phyloP scores from a whole-genome alignment of 2,113 vertebrate species.

The Semicossyphus pulcher region DNA sequence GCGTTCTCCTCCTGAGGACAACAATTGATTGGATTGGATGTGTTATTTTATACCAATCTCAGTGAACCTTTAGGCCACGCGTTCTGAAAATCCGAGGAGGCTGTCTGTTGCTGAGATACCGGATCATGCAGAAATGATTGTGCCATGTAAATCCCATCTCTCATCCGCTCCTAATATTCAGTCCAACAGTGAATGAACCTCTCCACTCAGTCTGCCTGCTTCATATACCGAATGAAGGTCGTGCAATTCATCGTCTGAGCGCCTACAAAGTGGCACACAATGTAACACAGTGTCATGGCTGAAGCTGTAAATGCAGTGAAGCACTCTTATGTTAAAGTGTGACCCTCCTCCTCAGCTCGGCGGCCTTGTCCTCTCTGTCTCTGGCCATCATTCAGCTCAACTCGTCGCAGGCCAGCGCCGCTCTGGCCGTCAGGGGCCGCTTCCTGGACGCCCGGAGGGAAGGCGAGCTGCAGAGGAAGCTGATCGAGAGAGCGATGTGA shows the following conservation, averaged over 20 bases:
- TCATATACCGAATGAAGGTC: constrained; percentile 41
- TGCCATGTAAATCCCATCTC: constrained; percentile 18
- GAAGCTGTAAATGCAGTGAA: constrained; percentile 31
- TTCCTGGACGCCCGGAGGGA: constrained; percentile 74
- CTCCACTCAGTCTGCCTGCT: constrained; percentile 29
- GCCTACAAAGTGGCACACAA: neutral
- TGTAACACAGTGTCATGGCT: neutral
- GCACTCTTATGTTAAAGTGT: constrained; percentile 18
- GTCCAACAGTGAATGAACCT: constrained; percentile 43
- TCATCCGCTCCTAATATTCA: constrained; percentile 37
- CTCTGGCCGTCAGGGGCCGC: constrained; percentile 80
- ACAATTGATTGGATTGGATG: constrained; percentile 35
- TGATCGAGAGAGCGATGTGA: constrained; percentile 80
- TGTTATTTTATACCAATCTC: constrained; percentile 43
- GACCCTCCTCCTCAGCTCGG: constrained; percentile 57
- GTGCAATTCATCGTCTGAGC: constrained; percentile 20
- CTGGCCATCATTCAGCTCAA: constrained; percentile 81
- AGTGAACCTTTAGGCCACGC: constrained; percentile 28
- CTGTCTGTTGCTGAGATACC: constrained; percentile 49
- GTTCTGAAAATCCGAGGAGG: constrained; percentile 30
- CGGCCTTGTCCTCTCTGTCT: constrained; percentile 76
- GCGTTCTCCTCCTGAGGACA: constrained; percentile 15
- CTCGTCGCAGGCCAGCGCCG: constrained; percentile 78
- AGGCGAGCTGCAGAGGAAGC: constrained; percentile 71
- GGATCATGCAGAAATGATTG: constrained; percentile 19